These are phyloP conservation scores for Omphaloscelis lunosa DNA, from an alignment of 2,888 invertebrate species.

Conservation along the genomic window DNA sequence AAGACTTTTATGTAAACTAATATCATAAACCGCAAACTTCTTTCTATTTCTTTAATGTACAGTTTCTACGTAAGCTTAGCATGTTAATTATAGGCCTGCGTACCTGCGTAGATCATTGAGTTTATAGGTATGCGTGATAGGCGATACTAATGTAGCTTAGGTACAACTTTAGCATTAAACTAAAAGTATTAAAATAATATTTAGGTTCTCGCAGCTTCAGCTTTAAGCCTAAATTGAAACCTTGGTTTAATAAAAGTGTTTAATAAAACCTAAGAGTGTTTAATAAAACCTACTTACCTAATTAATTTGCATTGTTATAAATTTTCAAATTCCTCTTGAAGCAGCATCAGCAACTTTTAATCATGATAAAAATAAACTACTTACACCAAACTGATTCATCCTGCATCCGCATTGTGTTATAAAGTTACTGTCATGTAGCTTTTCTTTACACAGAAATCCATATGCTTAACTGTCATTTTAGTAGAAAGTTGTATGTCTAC, in stretches of 20 bases:
- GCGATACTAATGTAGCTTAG: constrained; percentile 2
- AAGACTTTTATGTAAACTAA: constrained; percentile 47
- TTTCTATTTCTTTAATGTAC: constrained; percentile 46
- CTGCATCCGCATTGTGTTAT: constrained; percentile 1
- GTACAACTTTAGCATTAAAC: neutral
- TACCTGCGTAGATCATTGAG: constrained; percentile 11
- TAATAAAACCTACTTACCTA: no score
- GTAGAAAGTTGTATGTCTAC: constrained; percentile 64
- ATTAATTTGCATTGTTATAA: neutral
- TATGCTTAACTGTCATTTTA: constrained; percentile 30
- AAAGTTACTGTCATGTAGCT: constrained; percentile 22
- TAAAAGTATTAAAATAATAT: neutral
- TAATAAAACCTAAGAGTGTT: no score
- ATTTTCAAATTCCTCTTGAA: neutral
- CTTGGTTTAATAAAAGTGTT: neutral
- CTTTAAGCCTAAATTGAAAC: neutral
- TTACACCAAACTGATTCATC: constrained; percentile 13
- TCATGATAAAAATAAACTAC: neutral
- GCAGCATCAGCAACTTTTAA: neutral
- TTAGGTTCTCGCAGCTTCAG: neutral
- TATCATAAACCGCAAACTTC: constrained; percentile 28
- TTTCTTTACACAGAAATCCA: constrained; percentile 34
- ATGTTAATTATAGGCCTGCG: constrained; percentile 11
- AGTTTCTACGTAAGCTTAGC: constrained; percentile 24
- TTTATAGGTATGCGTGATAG: constrained; percentile 1